Evolutionary conservation across 2,113 vertebrate genomes (phyloP).

Genomic region (Riparia riparia): DNA sequence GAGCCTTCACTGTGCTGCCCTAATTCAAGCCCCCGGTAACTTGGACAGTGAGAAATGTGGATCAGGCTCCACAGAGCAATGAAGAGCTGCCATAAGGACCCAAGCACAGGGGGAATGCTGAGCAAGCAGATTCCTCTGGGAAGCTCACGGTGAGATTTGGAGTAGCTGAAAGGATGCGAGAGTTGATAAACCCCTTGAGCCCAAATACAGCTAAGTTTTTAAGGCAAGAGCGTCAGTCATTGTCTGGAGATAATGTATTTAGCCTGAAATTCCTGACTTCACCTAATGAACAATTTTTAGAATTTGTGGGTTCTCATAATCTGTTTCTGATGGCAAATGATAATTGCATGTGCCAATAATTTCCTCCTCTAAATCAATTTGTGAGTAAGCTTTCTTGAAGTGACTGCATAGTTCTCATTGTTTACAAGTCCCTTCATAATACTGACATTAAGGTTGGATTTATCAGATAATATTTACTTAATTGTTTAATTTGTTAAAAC

Average conservation of each 20-base stretch:
- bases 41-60: fast-evolving
- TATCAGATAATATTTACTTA: neutral
- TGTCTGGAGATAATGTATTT: neutral
- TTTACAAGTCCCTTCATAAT: neutral
- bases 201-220: neutral
- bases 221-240: neutral
- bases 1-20: neutral
- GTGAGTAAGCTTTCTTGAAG: neutral
- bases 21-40: neutral
- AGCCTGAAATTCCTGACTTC: neutral
- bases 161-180: neutral
- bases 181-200: neutral
- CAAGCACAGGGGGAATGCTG: neutral
- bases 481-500: neutral
- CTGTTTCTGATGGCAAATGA: neutral
- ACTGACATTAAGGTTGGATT: neutral
- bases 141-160: neutral
- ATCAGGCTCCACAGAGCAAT: fast-evolving
- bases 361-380: neutral
- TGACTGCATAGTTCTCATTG: neutral
- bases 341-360: neutral
- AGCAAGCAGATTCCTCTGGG: neutral
- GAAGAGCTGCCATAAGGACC: neutral
- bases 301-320: neutral
- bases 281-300: neutral